A percentile compares a stretch with the other conserved stretches of the same genome.
Evolutionary conservation across 2,797 vertebrate genomes (phyloP).

Genomic region (Lutjanus argentimaculatus): DNA sequence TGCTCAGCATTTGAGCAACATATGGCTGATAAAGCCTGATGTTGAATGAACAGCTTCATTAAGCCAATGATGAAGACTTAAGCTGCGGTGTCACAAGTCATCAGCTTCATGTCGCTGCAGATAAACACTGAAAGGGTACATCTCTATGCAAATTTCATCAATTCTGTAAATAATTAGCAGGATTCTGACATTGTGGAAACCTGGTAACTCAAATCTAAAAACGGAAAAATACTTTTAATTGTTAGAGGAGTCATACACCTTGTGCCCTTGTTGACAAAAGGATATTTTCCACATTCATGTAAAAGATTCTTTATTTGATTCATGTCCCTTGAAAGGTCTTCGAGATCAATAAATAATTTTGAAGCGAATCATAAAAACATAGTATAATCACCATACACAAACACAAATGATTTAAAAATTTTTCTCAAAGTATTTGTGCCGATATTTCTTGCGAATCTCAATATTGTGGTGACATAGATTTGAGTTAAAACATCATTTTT

Average conservation of each 20-base stretch:
- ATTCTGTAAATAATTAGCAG: slow-evolving; percentile 29
- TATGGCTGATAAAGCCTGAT: slow-evolving; percentile 39
- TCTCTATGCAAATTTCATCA: slow-evolving; percentile 34
- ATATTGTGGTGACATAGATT: neutral
- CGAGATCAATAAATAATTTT: slow-evolving; percentile 14
- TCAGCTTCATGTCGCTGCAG: slow-evolving; percentile 50
- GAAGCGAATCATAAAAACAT: neutral
- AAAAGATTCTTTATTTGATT: neutral
- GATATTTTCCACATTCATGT: neutral
- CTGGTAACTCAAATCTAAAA: neutral
- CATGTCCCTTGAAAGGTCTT: neutral
- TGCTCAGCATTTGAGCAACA: slow-evolving; percentile 47
- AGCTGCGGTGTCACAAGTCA: slow-evolving; percentile 61
- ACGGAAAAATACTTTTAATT: neutral
- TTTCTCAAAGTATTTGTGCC: neutral
- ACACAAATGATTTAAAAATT: neutral
- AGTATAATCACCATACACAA: neutral
- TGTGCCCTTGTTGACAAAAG: slow-evolving; percentile 2
- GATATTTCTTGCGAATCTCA: neutral
- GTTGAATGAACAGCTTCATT: slow-evolving; percentile 63
- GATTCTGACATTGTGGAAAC: neutral
- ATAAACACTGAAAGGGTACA: slow-evolving; percentile 61
- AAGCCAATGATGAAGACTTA: slow-evolving; percentile 58
- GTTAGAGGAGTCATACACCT: neutral
- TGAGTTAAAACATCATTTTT: neutral